These are phyloP conservation scores for Xenopus borealis DNA, from an alignment of 2,113 vertebrate genomes.

Conservation along the genomic window DNA sequence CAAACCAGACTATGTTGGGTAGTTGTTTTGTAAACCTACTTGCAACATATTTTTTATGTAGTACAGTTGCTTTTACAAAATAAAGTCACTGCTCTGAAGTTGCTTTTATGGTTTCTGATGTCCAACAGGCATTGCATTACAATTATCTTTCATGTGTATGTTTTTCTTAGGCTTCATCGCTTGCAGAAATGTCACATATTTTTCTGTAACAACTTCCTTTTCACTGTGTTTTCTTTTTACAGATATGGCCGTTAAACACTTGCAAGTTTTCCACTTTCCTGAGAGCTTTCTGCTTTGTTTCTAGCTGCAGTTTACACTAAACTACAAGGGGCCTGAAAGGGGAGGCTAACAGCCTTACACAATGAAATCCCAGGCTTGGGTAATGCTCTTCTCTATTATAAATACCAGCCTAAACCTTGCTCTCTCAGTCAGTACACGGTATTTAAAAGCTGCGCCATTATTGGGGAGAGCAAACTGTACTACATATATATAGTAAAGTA, in stretches of 20 bases:
- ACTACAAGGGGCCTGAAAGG: conserved; percentile 39
- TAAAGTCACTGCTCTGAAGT: background rate
- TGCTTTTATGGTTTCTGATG: background rate
- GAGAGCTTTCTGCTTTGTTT: conserved; percentile 38
- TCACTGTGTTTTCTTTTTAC: conserved; percentile 19
- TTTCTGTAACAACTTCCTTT: conserved; percentile 36
- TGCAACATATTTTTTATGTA: too few relatives aligned
- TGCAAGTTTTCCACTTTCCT: conserved; percentile 34
- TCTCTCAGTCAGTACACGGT: conserved; percentile 19
- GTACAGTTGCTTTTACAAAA: too few relatives aligned
- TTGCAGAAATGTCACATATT: conserved; percentile 29
- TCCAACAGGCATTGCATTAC: background rate
- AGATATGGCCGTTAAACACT: conserved; percentile 42
- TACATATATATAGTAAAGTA: background rate
- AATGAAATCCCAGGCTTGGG: conserved; percentile 37
- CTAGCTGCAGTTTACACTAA: conserved; percentile 32
- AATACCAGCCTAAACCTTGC: conserved; percentile 8
- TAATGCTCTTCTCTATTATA: conserved; percentile 18
- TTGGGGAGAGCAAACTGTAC: conserved; percentile 12
- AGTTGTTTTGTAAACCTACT: too few relatives aligned
- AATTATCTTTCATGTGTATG: background rate
- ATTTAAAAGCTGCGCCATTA: conserved; percentile 6
- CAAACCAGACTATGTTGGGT: too few relatives aligned
- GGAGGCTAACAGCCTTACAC: conserved; percentile 34
- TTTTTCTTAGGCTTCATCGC: conserved; percentile 24